Conservation (phyloP, 1,140 invertebrate species). For the Formica exsecta region DNA sequence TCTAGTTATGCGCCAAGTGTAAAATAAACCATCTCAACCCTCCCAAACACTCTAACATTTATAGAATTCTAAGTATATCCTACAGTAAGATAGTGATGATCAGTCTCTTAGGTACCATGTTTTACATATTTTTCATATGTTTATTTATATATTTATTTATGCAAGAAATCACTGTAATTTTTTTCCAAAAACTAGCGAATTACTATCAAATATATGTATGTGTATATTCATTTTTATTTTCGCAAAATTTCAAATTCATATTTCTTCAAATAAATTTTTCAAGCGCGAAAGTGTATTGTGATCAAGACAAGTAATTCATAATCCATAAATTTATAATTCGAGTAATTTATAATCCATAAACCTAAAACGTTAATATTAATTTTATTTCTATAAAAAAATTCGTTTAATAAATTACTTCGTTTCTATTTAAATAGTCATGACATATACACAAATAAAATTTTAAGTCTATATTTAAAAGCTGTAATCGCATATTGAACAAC, state of each 20-base stretch:
- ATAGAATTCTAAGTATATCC: not conserved
- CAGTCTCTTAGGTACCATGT: not conserved
- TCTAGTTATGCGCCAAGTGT: not conserved
- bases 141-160: not conserved
- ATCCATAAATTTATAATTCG: not conserved
- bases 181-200: not conserved
- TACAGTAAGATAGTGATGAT: not conserved
- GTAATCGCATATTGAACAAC: not conserved
- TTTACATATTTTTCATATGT: not conserved
- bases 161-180: not conserved
- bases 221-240: not conserved
- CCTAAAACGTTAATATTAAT: not conserved
- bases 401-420: not conserved
- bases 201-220: not conserved
- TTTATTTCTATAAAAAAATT: not conserved
- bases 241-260: not conserved
- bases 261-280: not conserved
- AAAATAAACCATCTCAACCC: not conserved
- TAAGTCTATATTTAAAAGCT: not conserved
- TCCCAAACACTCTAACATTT: not conserved
- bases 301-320: not conserved
- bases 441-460: not conserved
- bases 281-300: not conserved
- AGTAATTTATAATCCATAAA: not conserved
- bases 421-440: not conserved